Base-by-base conservation (phyloP, 2,113 vertebrate species). In the Rallus limicola region DNA sequence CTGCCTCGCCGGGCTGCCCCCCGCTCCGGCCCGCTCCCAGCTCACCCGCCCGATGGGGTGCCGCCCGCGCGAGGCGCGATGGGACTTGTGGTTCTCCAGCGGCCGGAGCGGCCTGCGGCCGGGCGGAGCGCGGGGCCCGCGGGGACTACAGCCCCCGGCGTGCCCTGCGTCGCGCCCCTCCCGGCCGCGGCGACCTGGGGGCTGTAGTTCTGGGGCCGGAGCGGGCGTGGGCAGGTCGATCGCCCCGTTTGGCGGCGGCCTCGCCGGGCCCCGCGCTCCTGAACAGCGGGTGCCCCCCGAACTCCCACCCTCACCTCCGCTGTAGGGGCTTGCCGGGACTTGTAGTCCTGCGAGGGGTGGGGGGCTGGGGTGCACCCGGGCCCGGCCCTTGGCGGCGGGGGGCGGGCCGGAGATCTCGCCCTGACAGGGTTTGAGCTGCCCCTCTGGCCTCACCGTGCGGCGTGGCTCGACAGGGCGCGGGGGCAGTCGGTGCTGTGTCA, bases 1-100 rank as follows among this genome's bases (percentile, higher is more conserved):
- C 62, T 14, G 40, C 3, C 28, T 19, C 48, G 13, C 70, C 69
- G 31, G 38, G 65, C 93, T 40, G 55, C 60, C 19, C 59, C 33
- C 9, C 10, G 53, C 64, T 26, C 85, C 75, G 91, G 86, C 93
- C 86, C 78, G 76, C 38, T 56, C 68, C 85, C 91, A 77, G 93
- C 90, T 90, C 86, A 72, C 88, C 86, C 53, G 93, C 85, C 93
- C 92, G 91, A 46, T 38, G 81, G 91, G 93, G 86, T 62, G 31
- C 42, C 19, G 19, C 34, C 75, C 75, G 60, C 65, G 95, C 92
- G 90, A 33, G 90, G 96, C 84, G 84, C 53, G 33, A 52, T 94
- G 97, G 98, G 93, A 95, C 31, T 91, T 97, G 97, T 96, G 95
- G 97, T 98, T 44, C 88, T 8, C 31, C 29, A 15, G 42, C 12